Base-by-base conservation (phyloP, 2,113 vertebrate species). In the Urocolius indicus region DNA sequence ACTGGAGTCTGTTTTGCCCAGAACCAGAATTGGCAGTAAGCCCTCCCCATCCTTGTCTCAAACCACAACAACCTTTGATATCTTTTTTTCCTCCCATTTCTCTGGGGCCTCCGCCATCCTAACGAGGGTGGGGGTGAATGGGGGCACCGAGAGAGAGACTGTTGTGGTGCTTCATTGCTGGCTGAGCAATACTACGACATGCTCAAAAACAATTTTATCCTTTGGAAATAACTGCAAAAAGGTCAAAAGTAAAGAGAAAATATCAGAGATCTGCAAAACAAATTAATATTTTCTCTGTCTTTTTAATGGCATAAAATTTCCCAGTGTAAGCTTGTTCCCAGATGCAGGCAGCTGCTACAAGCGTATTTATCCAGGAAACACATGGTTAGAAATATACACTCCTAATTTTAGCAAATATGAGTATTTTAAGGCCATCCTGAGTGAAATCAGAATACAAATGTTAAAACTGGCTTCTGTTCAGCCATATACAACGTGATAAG, bases 391-490 rank as follows among this genome's bases (percentile, higher is more conserved):
- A 94, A 95, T 79, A 82, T 13, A 94, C 72, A 81, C 72, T 90
- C 51, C 87, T 95, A 90, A 95, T 94, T 95, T 95, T 94, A 93
- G 92, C 30, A 21, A 88, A 83, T 71, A 95, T 83, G 18, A 95
- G 36, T 96, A 95, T 93, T 94, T 96, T 96, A 94, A 95, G 84
- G 73, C 34, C 66, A 89, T 84, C 77, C 71, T 90, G 75, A 83
- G 63, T 61, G 78, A 95, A 97, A 87, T 88, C 63, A 45, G 82
- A 95, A 94, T 90, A 85, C 71, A 88, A 94, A 94, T 80, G 43
- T 84, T 91, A 91, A 73, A 93, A 87, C 59, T 91, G 76, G 46
- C 63, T 91, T 95, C 84, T 80, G 32, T 80, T 95, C 80, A 93
- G 65, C 29, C 38, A 29, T 43, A 74, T 27, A 93, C 65, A 84